Percentiles rank a stretch among this genome's conserved stretches.
Evolutionary conservation across 2,888 invertebrate species (phyloP).

Genomic region (Synanthedon andrenaeformis): DNA sequence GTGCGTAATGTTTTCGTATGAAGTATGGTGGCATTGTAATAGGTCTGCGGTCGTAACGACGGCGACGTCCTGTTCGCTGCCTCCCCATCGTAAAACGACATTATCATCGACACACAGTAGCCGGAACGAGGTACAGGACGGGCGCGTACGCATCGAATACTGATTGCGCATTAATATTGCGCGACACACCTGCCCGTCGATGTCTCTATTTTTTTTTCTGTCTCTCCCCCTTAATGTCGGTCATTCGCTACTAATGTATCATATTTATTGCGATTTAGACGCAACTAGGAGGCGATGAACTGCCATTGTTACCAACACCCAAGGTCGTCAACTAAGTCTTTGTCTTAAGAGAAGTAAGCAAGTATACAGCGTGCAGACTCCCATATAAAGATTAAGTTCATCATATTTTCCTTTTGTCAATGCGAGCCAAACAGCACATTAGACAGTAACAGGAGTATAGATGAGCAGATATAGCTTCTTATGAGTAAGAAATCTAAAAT

Average conservation of each 20-base stretch:
- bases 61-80: slow-evolving; percentile 67
- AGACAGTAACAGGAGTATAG: too few species aligned
- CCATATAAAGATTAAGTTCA: neutral
- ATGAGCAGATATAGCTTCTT: too few species aligned
- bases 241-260: slow-evolving; percentile 64
- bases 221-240: slow-evolving; percentile 58
- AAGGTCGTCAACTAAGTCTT: slow-evolving; percentile 41
- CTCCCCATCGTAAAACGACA: slow-evolving; percentile 67
- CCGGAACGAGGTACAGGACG: slow-evolving; percentile 71
- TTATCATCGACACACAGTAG: slow-evolving; percentile 70
- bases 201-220: slow-evolving; percentile 53
- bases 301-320: slow-evolving; percentile 37
- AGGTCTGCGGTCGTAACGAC: slow-evolving; percentile 65
- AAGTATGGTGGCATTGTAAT: slow-evolving; percentile 64
- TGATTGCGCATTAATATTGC: slow-evolving; percentile 69
- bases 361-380: neutral
- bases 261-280: slow-evolving; percentile 62
- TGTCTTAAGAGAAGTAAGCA: slow-evolving; percentile 16
- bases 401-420: too few species aligned
- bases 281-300: slow-evolving; percentile 42
- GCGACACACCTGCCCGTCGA: slow-evolving; percentile 62
- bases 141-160: slow-evolving; percentile 59
- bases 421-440: too few species aligned
- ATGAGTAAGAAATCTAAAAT: too few species aligned
- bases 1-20: slow-evolving; percentile 46